These are phyloP conservation scores for Panorpa germanica DNA, from an alignment of 2,888 invertebrate genomes.

Conservation along the genomic window DNA sequence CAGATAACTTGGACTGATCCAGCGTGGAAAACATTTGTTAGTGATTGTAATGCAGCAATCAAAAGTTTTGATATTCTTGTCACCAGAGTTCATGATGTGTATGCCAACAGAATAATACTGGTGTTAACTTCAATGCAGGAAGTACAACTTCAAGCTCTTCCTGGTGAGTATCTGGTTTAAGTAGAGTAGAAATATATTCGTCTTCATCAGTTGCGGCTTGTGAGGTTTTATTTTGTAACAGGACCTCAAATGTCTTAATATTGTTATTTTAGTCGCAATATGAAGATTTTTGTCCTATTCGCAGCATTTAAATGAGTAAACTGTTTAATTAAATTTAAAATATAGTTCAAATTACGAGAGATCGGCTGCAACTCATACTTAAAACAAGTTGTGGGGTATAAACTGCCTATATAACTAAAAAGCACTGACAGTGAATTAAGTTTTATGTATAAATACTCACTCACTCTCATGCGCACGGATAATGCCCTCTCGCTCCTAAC, in stretches of 20 bases:
- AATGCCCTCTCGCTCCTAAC: too few species aligned
- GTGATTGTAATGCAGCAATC: conserved; percentile 55
- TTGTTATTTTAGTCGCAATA: not conserved
- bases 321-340: too few species aligned
- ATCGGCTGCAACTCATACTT: too few species aligned
- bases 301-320: too few species aligned
- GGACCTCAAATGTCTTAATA: not conserved
- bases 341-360: too few species aligned
- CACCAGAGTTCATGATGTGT: conserved; percentile 73
- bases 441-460: too few species aligned
- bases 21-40: conserved; percentile 61
- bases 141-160: conserved; percentile 61
- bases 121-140: conserved; percentile 76
- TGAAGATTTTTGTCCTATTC: too few species aligned
- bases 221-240: not conserved
- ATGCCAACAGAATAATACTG: conserved; percentile 75
- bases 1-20: conserved; percentile 75
- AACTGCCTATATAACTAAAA: too few species aligned
- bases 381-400: too few species aligned
- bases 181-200: conserved; percentile 1
- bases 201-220: conserved; percentile 8
- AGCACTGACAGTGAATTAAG: too few species aligned
- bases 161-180: conserved; percentile 32
- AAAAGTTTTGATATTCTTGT: conserved; percentile 59
- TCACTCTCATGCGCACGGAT: too few species aligned